phyloP scores from a whole-genome alignment of 1,140 invertebrate genomes.

The Caerostris darwini region DNA sequence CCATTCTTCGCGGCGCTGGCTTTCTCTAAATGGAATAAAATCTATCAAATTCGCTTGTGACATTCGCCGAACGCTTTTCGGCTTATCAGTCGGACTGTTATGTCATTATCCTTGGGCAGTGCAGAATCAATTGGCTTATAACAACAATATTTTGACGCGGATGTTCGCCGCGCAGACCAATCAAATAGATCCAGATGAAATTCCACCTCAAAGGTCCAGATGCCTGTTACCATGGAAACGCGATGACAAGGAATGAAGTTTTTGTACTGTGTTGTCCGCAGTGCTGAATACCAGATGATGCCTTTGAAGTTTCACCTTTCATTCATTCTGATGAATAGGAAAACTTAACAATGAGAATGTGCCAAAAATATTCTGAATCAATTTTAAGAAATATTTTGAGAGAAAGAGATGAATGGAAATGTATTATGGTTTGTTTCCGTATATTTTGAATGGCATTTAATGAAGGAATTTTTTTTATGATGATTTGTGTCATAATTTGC shows the following conservation, averaged over 20 bases:
- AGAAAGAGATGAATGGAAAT: no score
- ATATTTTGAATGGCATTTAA: no score
- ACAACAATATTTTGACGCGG: slow-evolving; percentile 55
- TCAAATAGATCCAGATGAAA: slow-evolving; percentile 34
- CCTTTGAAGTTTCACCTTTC: not conserved
- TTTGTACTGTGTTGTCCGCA: not conserved
- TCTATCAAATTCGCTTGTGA: slow-evolving; percentile 59
- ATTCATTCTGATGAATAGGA: not conserved
- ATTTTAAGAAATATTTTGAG: no score
- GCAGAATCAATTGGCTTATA: slow-evolving; percentile 60
- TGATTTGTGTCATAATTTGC: no score
- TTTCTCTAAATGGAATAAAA: slow-evolving; percentile 8
- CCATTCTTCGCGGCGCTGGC: not conserved
- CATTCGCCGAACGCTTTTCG: slow-evolving; percentile 22
- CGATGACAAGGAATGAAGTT: slow-evolving; percentile 33
- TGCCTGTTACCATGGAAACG: slow-evolving; percentile 14
- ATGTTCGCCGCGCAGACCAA: slow-evolving; percentile 12
- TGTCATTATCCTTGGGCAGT: slow-evolving; percentile 51
- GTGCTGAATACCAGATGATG: not conserved
- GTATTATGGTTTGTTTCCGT: no score
- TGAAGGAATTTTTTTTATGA: no score
- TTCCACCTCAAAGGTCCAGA: slow-evolving; percentile 16
- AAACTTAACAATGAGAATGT: no score
- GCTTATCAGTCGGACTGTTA: slow-evolving; percentile 48
- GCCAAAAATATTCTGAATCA: no score